Evolutionary conservation across 2,888 invertebrate genomes (phyloP), one percentile per base, ranked within the genome.

Genomic region (Rhamphomyia laevipes): DNA sequence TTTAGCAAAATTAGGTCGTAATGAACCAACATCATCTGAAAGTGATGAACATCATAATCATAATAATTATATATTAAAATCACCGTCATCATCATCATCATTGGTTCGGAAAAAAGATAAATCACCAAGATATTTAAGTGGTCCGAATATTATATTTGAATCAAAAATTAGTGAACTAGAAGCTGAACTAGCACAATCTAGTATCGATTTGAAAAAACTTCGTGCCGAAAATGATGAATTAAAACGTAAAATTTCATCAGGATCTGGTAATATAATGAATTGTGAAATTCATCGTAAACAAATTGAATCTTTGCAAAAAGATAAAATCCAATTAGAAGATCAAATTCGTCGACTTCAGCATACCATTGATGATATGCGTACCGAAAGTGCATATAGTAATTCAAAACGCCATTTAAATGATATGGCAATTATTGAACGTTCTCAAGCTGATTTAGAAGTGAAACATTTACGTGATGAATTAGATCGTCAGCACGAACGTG

Each of bases 101-200:
- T 15, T 15, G 44, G 45, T 56, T 5, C 56, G 59, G 2, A 64
- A 61, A 37, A 52, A 51, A 42, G 55, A 56, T 17, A 55, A 50
- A 50, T 65, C 67, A 3, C 64, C 66, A 57, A 59, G 65, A 12
- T 74, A 73, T 43, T 67, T 84, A 12, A 84, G 84, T 61, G 86
- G 86, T 1, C 86, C 88, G 0, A 82, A 80, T 56, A 87, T 88
- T 51, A 82, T 89, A 18, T 87, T 85, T 61, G 89, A 89, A 65
- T 88, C 89, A 0, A 77, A 86, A 53, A 88, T 89, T 47, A 84
- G 87, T 4, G 89, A 90, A 61, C 64, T 90, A 49, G 89, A 90
- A 62, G 89, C 89, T 0, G 88, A 89, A 59, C 68, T 89, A 42
- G 81, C 85, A 9, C 88, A 89, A 63, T 70, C 84, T 0, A 82